phyloP scores from a whole-genome alignment of 2,113 vertebrate genomes.

The Notothenia rossii region DNA sequence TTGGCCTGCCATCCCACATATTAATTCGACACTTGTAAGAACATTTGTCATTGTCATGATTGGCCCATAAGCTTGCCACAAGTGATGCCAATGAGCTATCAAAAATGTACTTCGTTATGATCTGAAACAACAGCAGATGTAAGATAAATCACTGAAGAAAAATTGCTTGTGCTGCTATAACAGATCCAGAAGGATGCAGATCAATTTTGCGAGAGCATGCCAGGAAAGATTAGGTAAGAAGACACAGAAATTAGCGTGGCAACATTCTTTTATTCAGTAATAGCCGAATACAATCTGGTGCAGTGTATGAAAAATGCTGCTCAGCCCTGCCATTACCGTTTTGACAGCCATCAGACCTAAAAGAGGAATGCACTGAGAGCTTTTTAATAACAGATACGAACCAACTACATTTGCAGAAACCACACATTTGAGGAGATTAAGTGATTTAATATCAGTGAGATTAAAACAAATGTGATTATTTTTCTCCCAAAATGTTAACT shows the following conservation, averaged over 20 bases:
- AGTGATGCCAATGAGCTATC: constrained; percentile 16
- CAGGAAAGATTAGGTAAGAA: constrained; percentile 22
- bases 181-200: constrained; percentile 40
- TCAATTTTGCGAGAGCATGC: constrained; percentile 44
- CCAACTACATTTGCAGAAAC: background rate
- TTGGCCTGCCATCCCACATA: background rate
- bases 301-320: constrained; percentile 8
- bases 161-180: constrained; percentile 16
- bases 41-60: constrained; percentile 48
- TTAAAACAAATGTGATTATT: background rate
- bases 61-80: constrained; percentile 9
- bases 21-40: constrained; percentile 9
- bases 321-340: constrained; percentile 22
- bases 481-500: background rate
- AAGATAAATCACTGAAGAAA: constrained; percentile 46
- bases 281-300: background rate
- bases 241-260: constrained; percentile 3
- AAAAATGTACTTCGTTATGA: constrained; percentile 46
- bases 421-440: background rate
- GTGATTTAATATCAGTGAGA: background rate
- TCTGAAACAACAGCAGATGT: constrained; percentile 28
- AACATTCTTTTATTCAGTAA: constrained; percentile 24
- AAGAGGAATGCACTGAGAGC: constrained; percentile 29
- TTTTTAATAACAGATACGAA: constrained; percentile 11
- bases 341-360: constrained; percentile 23